Evolutionary conservation across 2,797 vertebrate genomes (phyloP).

Genomic region (Muraenolepis orangiensis): DNA sequence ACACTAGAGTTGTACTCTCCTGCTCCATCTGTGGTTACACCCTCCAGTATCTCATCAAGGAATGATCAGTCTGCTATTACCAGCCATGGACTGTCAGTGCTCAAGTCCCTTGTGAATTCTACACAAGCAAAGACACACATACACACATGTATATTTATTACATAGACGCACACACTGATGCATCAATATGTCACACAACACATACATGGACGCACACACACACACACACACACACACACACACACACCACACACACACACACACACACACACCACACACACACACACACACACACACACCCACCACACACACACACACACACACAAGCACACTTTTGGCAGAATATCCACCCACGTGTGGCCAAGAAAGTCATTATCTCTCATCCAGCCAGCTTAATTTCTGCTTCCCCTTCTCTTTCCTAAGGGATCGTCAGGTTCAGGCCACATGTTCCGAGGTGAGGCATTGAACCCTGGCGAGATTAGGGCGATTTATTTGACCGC

Average conservation of each 20-base stretch:
- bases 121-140: background rate
- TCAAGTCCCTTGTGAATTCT: background rate
- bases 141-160: background rate
- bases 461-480: conserved; percentile 69
- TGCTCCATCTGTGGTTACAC: background rate
- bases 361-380: conserved; percentile 26
- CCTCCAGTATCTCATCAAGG: background rate
- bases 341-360: conserved; percentile 13
- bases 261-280: conserved; percentile 4
- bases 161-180: background rate
- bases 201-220: conserved; percentile 13
- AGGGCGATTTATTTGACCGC: conserved; percentile 50
- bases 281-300: conserved; percentile 28
- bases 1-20: background rate
- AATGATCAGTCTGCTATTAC: too few species aligned
- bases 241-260: conserved; percentile 6
- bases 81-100: too few species aligned
- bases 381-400: conserved; percentile 35
- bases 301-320: conserved; percentile 8
- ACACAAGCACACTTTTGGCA: conserved; percentile 6
- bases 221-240: conserved; percentile 23
- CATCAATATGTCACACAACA: too few species aligned
- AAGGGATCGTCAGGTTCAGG: conserved; percentile 64
- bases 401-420: conserved; percentile 45
- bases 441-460: conserved; percentile 64